Percentiles rank a stretch among this genome's conserved stretches.
These are phyloP conservation scores for Pipistrellus pygmaeus DNA, from an alignment of 2,797 vertebrate species.

Conservation along the genomic window DNA sequence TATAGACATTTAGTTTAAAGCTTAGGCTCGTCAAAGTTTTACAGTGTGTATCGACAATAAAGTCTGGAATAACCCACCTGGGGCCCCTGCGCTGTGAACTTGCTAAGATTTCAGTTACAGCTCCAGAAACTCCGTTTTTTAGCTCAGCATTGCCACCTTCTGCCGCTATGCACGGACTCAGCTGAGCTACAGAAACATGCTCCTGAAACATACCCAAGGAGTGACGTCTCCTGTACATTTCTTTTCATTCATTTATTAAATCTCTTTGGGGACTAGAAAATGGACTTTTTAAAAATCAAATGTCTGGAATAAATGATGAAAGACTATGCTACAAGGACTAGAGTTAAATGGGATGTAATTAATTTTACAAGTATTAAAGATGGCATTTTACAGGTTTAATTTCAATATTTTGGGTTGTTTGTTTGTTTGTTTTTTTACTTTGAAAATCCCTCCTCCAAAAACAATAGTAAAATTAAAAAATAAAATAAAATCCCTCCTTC, in stretches of 20 bases:
- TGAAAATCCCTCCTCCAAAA: neutral
- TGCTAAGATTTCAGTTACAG: neutral
- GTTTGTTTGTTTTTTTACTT: slow-evolving; percentile 5
- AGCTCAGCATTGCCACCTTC: slow-evolving; percentile 76
- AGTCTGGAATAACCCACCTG: neutral
- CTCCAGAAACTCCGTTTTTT: neutral
- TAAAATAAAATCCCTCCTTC: neutral
- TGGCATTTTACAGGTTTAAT: neutral
- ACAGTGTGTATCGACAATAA: neutral
- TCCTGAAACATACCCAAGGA: neutral
- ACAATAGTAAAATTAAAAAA: neutral
- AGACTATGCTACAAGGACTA: neutral
- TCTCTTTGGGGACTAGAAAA: neutral
- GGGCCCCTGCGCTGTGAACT: neutral
- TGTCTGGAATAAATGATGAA: neutral
- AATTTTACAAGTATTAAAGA: slow-evolving; percentile 33
- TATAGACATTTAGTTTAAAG: slow-evolving; percentile 22
- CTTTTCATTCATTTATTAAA: neutral
- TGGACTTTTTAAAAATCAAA: neutral
- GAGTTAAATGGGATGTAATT: neutral
- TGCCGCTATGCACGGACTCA: neutral
- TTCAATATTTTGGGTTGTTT: neutral
- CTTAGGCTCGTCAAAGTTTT: neutral
- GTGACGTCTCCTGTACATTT: neutral
- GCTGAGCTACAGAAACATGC: neutral